Evolutionary conservation across 2,888 invertebrate species (phyloP), one percentile per base, ranked within the genome.

Genomic region (Drosophila nr. medialis): DNA sequence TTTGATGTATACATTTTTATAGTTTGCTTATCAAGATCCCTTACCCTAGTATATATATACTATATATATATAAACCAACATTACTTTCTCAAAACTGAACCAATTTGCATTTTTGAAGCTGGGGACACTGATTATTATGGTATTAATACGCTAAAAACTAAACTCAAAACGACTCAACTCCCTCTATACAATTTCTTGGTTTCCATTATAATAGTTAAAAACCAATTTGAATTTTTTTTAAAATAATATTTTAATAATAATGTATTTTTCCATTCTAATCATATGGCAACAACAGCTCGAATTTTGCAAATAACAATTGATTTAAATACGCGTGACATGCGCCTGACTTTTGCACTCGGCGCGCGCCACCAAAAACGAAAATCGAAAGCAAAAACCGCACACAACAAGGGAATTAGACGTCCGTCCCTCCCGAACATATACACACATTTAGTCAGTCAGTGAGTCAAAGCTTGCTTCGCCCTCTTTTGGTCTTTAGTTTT

Each of bases 301-400:
- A 13, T 29, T 27, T 69, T 50, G 48, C 38, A 49, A 21, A 32
- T 30, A 13, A 76, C 77, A 87, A 85, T 83, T 75, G 76, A 87
- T 90, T 90, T 90, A 83, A 88, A 86, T 88, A 86, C 75, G 79
- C 86, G 86, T 88, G 83, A 86, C 90, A 90, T 90, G 86, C 86
- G 90, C 86, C 77, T 81, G 89, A 89, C 77, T 86, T 88, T 86
- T 88, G 86, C 82, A 82, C 86, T 86, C 81, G 79, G 53, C 86
- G 72, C 72, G 70, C 71, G 81, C 74, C 68, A 69, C 65, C 65
- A 65, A 64, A 64, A 64, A 51, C 7, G 11, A 54, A 55, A 80
- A 77, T 59, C 68, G 80, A 79, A 80, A 80, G 77, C 78, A 72
- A 72, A 60, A 69, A 61, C 42, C 34, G 54, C 65, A 75, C 54